Evolutionary conservation across 2,888 invertebrate genomes (phyloP), one percentile per base, ranked within the genome.

Genomic region (Anticlea derivata): DNA sequence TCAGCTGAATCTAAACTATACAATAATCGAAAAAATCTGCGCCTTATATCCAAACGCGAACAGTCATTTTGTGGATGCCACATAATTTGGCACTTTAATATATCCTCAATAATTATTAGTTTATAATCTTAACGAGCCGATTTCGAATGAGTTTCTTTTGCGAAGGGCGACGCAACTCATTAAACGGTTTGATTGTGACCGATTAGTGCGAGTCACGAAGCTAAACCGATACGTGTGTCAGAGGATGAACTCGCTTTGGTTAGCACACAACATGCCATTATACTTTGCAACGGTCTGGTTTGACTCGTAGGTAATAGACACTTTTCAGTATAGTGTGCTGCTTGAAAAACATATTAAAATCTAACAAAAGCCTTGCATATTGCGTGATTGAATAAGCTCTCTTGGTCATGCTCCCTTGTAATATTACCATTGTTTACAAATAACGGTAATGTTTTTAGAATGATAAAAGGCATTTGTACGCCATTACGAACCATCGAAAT

Each of bases 1-100:
- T 73, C 58, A 65, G 71, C 70, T 77, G 66, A 71, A 73, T 66
- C 73, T 69, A 69, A 73, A 80, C 76, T 82, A 68, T 70, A 61
- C 54, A 38, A 46, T 47, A 60, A 51, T 17, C 43, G 33, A 33
- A 45, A 39, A 39, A 50, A 56, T 58, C 66, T 50, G 63, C 60
- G n/a, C n/a, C n/a, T 79, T 81, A 70, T 80, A 80, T 76, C 54
- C 35, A 48, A 60, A 44, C 49, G 40, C 52, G 41, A 61, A 60
- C 50, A 61, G 60, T 56, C 52, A 64, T 63, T 63, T 17, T 54
- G 55, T 60, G 59, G 60, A 58, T 56, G 58, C 55, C 55, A 55
- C 48, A 49, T 58, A 67, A 70, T 66, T 66, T 69, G 65, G 61
- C 68, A 73, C 68, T 73, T 37, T 61, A 68, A 57, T 61, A 39